These are phyloP conservation scores for Venusia cambrica DNA, from an alignment of 2,888 invertebrate genomes.

Conservation along the genomic window DNA sequence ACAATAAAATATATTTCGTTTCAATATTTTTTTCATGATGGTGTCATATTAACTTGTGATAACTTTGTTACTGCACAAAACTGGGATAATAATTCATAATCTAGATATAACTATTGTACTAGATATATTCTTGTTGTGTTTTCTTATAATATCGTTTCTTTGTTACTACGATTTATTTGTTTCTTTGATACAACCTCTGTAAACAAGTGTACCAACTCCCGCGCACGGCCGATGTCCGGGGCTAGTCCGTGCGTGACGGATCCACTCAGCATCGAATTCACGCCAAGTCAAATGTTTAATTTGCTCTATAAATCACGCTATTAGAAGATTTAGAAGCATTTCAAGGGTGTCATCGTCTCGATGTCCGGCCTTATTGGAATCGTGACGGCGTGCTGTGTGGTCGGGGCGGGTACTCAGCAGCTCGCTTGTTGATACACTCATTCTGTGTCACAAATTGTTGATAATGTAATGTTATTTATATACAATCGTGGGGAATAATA, in stretches of 20 bases:
- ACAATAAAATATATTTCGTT: too few species aligned
- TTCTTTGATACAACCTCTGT: constrained; percentile 6
- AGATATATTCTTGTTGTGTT: too few species aligned
- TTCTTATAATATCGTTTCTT: too few species aligned
- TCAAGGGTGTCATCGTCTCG: constrained; percentile 80
- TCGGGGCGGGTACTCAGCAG: constrained; percentile 35
- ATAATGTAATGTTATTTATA: constrained; percentile 32
- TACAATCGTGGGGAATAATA: constrained; percentile 11
- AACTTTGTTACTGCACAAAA: too few species aligned
- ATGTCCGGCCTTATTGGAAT: constrained; percentile 72
- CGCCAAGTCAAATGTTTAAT: constrained; percentile 81
- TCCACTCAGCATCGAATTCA: constrained; percentile 78
- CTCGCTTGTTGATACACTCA: constrained; percentile 54
- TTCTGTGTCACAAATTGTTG: constrained; percentile 54
- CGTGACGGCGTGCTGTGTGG: constrained; percentile 75
- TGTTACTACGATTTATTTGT: too few species aligned
- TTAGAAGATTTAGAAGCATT: constrained; percentile 64
- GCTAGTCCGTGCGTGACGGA: constrained; percentile 74
- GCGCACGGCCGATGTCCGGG: constrained; percentile 35
- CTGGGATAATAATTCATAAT: too few species aligned
- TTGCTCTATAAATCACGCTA: constrained; percentile 80
- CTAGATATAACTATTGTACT: too few species aligned
- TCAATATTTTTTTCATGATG: too few species aligned
- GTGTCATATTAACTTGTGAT: too few species aligned
- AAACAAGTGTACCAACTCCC: constrained; percentile 23